Percentiles rank a stretch among this genome's conserved stretches.
Conservation (phyloP, 1,140 invertebrate species). For the Aphaenogaster floridana region DNA sequence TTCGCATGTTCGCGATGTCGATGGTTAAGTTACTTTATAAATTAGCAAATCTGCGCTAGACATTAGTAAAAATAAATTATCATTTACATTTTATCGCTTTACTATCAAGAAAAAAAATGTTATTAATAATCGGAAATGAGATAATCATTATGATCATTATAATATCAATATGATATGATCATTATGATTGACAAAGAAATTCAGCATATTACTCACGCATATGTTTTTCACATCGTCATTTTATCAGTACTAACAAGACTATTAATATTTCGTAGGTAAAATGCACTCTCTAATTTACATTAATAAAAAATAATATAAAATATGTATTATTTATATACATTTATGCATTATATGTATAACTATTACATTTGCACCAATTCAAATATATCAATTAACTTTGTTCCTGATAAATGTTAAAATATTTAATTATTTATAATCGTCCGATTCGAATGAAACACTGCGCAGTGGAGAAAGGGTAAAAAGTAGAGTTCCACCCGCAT, state of each 20-base stretch:
- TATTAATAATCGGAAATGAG: not conserved
- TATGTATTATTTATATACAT: not conserved
- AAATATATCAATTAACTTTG: not conserved
- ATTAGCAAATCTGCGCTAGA: conserved; percentile 19
- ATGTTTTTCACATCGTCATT: not conserved
- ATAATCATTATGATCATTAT: not conserved
- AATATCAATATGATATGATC: no score
- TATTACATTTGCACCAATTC: not conserved
- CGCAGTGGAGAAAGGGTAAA: not conserved
- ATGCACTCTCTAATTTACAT: not conserved
- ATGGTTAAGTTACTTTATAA: conserved; percentile 14
- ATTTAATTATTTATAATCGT: conserved; percentile 5
- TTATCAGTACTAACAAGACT: not conserved
- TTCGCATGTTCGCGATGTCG: not conserved
- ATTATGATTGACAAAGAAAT: not conserved
- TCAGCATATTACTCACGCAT: not conserved
- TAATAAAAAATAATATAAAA: not conserved
- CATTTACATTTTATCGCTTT: not conserved
- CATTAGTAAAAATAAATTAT: not conserved
- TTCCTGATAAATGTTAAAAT: not conserved
- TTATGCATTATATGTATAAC: not conserved
- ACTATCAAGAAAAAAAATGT: not conserved
- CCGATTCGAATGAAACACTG: not conserved
- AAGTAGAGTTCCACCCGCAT: conserved; percentile 56
- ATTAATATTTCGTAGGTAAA: not conserved